Conservation (phyloP, 2,113 vertebrate species). For the Brachyhypopomus occidentalis region DNA sequence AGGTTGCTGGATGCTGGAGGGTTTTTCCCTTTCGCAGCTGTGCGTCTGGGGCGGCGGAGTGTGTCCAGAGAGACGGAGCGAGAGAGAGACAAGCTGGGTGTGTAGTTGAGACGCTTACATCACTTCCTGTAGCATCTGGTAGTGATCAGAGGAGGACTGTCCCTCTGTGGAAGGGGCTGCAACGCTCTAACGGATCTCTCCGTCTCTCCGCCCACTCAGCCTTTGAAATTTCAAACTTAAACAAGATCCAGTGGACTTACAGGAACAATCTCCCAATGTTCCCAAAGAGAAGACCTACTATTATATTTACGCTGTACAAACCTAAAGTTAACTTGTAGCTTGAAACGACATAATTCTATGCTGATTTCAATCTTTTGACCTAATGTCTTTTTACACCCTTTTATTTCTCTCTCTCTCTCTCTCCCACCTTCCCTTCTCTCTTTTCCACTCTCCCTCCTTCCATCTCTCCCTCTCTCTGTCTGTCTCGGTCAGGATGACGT, state of each 20-base stretch:
- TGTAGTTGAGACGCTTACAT: conserved; percentile 68
- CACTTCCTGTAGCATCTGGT: conserved; percentile 78
- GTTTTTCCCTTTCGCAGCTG: conserved; percentile 57
- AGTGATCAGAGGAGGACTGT: conserved; percentile 64
- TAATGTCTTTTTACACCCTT: background rate
- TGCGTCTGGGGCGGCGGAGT: conserved; percentile 58
- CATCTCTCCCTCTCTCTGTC: conserved; percentile 7
- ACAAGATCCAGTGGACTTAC: background rate
- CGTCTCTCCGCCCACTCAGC: conserved; percentile 21
- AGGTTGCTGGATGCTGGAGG: too few species aligned
- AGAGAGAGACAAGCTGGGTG: conserved; percentile 56
- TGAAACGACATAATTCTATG: background rate
- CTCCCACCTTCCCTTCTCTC: background rate
- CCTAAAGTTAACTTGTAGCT: conserved; percentile 7
- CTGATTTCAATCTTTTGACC: background rate
- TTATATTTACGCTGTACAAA: background rate
- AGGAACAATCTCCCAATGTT: background rate
- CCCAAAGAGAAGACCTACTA: background rate
- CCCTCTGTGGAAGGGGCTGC: conserved; percentile 21
- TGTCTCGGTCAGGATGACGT: conserved; percentile 83
- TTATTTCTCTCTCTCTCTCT: conserved; percentile 23
- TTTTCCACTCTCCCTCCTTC: conserved; percentile 16
- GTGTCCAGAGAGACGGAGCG: conserved; percentile 68
- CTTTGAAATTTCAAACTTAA: conserved; percentile 48
- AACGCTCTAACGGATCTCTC: conserved; percentile 46